Percentiles rank a stretch among this genome's conserved stretches.
These are phyloP conservation scores for Eulemur mongoz DNA, from an alignment of 2,797 vertebrate genomes.

Conservation along the genomic window DNA sequence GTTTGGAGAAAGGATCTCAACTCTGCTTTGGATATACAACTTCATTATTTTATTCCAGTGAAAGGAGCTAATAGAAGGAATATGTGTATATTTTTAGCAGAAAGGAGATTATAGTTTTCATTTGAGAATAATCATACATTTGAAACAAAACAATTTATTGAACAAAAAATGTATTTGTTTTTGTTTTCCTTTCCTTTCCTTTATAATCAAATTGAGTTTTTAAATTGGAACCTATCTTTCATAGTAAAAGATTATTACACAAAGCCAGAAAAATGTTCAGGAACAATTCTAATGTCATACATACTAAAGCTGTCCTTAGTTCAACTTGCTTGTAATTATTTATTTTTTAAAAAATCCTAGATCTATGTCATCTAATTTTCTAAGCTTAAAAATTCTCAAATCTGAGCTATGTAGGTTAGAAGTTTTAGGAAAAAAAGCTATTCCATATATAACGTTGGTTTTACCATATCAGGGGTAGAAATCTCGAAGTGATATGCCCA, in stretches of 20 bases:
- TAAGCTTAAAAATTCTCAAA: slow-evolving; percentile 25
- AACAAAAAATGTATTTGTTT: neutral
- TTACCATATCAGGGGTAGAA: slow-evolving; percentile 16
- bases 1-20: neutral
- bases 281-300: neutral
- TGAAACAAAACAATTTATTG: slow-evolving; percentile 28
- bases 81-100: slow-evolving; percentile 1
- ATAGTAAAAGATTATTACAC: slow-evolving; percentile 15
- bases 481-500: slow-evolving; percentile 48
- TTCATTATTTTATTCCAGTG: slow-evolving; percentile 46
- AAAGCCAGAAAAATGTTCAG: neutral
- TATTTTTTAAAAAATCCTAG: neutral
- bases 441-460: slow-evolving; percentile 27
- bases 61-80: neutral
- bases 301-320: neutral
- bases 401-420: slow-evolving; percentile 2
- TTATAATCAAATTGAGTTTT: slow-evolving; percentile 39
- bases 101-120: slow-evolving; percentile 35
- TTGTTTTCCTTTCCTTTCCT: neutral
- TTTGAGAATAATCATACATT: slow-evolving; percentile 48
- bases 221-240: neutral
- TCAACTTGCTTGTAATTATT: neutral
- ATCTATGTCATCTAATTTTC: slow-evolving; percentile 1
- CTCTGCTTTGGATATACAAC: slow-evolving; percentile 7
- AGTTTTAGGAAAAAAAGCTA: slow-evolving; percentile 32